A percentile compares a stretch with the other conserved stretches of the same genome.
These are phyloP conservation scores for Forpus xanthops DNA, from an alignment of 2,797 vertebrate species.

Conservation along the genomic window DNA sequence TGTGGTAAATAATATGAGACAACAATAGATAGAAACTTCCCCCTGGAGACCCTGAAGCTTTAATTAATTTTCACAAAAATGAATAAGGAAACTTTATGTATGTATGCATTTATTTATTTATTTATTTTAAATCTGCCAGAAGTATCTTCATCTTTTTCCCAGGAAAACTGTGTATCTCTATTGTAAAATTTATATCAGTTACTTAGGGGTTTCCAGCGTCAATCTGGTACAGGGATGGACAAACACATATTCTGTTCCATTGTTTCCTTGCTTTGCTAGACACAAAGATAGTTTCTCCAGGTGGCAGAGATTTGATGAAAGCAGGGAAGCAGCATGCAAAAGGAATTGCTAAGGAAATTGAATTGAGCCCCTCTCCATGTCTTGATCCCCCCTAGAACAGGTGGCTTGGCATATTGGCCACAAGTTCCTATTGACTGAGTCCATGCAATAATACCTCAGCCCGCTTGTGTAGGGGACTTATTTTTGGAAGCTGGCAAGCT, in stretches of 20 bases:
- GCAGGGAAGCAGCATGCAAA: neutral
- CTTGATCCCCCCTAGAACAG: neutral
- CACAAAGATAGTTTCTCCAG: neutral
- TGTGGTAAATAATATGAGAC: neutral
- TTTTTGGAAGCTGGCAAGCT: slow-evolving; percentile 15
- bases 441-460: neutral
- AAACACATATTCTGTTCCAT: neutral
- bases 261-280: neutral
- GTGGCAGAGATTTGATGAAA: slow-evolving; percentile 17
- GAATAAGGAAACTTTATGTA: neutral
- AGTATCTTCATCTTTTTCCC: neutral
- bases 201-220: neutral
- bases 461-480: neutral
- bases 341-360: slow-evolving; percentile 8
- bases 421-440: slow-evolving; percentile 27
- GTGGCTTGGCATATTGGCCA: slow-evolving; percentile 31
- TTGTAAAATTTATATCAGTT: neutral
- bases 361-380: neutral
- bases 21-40: neutral
- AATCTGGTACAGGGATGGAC: neutral
- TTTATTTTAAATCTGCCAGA: neutral
- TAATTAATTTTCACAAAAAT: slow-evolving; percentile 1
- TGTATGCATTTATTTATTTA: neutral
- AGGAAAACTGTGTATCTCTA: neutral
- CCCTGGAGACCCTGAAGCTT: neutral